phyloP scores from a whole-genome alignment of 2,113 vertebrate species.

The Riparia riparia region DNA sequence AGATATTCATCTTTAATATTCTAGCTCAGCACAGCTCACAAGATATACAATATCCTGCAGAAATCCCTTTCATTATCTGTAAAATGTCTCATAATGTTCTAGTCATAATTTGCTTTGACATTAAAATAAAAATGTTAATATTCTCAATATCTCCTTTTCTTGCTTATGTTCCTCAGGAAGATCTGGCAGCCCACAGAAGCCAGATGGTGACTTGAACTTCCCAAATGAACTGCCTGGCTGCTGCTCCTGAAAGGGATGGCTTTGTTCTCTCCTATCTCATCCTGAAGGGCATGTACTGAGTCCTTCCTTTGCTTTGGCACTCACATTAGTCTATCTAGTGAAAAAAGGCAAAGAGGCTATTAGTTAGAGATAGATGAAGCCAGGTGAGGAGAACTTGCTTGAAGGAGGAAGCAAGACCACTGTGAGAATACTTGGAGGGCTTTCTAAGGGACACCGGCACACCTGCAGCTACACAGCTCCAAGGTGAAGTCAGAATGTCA shows the following conservation, averaged over 20 bases:
- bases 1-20: not conserved
- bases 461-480: not conserved
- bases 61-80: conserved; percentile 28
- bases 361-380: not conserved
- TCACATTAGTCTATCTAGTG: not conserved
- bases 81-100: conserved; percentile 17
- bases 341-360: not conserved
- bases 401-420: not conserved
- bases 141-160: not conserved
- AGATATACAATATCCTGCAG: not conserved
- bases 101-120: conserved; percentile 34
- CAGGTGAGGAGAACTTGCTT: not conserved
- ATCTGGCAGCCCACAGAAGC: conserved; percentile 6
- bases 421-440: not conserved
- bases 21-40: not conserved
- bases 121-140: conserved; percentile 46
- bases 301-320: not conserved
- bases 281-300: not conserved
- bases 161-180: not conserved
- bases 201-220: conserved; percentile 47
- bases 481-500: not conserved
- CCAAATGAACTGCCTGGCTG: not conserved
- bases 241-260: not conserved
- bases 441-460: accelerated
- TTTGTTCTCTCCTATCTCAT: not conserved